Evolutionary conservation across 2,113 vertebrate species (phyloP), one percentile per base, ranked within the genome.

Genomic region (Coryphaenoides rupestris): DNA sequence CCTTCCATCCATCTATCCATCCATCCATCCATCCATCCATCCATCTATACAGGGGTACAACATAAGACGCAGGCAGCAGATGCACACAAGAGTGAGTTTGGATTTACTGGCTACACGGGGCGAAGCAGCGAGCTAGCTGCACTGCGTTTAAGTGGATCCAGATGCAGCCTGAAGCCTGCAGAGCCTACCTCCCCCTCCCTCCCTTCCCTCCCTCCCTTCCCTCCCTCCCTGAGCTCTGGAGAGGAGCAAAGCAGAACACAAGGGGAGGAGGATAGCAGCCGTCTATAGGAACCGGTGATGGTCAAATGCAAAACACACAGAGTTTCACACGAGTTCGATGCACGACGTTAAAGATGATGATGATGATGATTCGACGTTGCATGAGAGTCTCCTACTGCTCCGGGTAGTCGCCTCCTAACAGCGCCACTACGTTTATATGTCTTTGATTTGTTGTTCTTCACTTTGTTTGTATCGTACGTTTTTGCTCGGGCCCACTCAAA

Each of bases 131-230:
- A 13, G 58, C 80, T 71, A 58, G 72, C 68, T 84, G 70, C 64
- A 83, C 78, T 83, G 59, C 74, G 74, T 85, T 56, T 88, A 88
- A 89, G 79, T 87, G 77, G 69, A 89, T 79, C 86, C 86, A 89
- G 86, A 88, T 88, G 87, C 80, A 76, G 80, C 56, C 0, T 74
- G 75, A 79, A 47, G 68, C 80, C 73, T n/a, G n/a, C n/a, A n/a
- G n/a, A n/a, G n/a, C n/a, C n/a, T n/a, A n/a, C n/a, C n/a, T n/a
- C n/a, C n/a, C n/a, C n/a, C n/a, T n/a, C n/a, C n/a, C n/a, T n/a
- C n/a, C n/a, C n/a, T n/a, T n/a, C n/a, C n/a, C n/a, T n/a, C n/a
- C n/a, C n/a, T n/a, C n/a, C n/a, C n/a, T n/a, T n/a, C 70, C 47
- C 73, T 66, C 46, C 78, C 72, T 73, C 75, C 63, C 65, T 79